Evolutionary conservation across 2,888 invertebrate species (phyloP).

Genomic region (Cheilosia grossa): DNA sequence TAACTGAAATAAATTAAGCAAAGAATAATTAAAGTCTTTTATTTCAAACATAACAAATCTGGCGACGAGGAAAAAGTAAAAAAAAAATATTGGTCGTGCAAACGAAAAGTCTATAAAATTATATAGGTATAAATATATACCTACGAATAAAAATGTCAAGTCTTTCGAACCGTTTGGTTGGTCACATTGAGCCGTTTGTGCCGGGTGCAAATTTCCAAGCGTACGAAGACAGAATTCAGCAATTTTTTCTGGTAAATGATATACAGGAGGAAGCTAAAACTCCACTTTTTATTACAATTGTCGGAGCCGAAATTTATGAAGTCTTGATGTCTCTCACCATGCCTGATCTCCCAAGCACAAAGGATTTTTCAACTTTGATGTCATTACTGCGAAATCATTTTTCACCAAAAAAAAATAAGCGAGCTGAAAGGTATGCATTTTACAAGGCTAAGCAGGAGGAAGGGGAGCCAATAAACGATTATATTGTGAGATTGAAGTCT

Average conservation of each 20-base stretch:
- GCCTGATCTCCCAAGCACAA: conserved; percentile 41
- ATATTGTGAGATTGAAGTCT: conserved; percentile 24
- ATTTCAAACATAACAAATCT: no score
- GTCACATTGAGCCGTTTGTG: no score
- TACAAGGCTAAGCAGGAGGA: conserved; percentile 28
- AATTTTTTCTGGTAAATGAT: conserved; percentile 44
- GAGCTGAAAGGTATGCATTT: conserved; percentile 33
- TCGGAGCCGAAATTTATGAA: no score
- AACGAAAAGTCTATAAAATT: no score
- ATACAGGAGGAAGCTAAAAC: conserved; percentile 37
- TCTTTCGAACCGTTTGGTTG: no score
- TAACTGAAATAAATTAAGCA: no score
- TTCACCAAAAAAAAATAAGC: conserved; percentile 32
- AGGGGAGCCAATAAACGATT: conserved; percentile 30
- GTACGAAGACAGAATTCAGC: conserved; percentile 31
- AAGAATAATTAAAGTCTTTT: no score
- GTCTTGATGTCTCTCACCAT: conserved; percentile 35
- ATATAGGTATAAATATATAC: no score
- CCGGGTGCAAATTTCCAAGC: conserved; percentile 23
- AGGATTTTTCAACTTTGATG: conserved; percentile 5
- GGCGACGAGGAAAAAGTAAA: no score
- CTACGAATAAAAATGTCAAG: no score
- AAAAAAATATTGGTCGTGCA: no score
- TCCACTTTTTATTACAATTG: conserved; percentile 47
- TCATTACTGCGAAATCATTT: conserved; percentile 29